Evolutionary conservation across 2,888 invertebrate genomes (phyloP).

Genomic region (Gari tellinella): DNA sequence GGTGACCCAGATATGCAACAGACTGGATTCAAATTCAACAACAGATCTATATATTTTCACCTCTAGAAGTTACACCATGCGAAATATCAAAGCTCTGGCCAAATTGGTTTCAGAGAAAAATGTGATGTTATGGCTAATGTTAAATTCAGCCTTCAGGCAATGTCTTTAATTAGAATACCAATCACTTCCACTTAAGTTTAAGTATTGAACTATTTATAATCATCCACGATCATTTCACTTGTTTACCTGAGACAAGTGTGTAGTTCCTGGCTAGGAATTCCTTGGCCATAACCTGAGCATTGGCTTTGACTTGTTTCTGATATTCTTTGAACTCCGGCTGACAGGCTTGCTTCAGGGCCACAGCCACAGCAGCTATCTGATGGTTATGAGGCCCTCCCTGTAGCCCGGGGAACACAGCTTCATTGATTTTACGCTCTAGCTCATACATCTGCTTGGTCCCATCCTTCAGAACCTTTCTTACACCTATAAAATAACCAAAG

Average conservation of each 20-base stretch:
- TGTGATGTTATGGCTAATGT: too few relatives aligned
- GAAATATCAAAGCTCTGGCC: too few relatives aligned
- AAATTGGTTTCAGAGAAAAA: too few relatives aligned
- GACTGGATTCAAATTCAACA: too few relatives aligned
- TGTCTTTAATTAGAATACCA: too few relatives aligned
- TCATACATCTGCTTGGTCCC: constrained; percentile 95
- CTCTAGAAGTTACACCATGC: too few relatives aligned
- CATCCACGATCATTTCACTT: too few relatives aligned
- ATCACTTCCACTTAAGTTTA: too few relatives aligned
- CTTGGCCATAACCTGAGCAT: constrained; percentile 88
- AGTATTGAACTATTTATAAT: too few relatives aligned
- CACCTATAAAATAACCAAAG: constrained; percentile 86
- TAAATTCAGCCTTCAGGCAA: too few relatives aligned
- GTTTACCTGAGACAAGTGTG: constrained; percentile 82
- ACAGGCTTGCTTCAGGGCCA: constrained; percentile 95
- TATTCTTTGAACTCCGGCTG: constrained; percentile 93
- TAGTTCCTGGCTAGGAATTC: constrained; percentile 78
- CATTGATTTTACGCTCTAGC: constrained; percentile 94
- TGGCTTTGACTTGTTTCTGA: constrained; percentile 93
- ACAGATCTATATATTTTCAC: too few relatives aligned
- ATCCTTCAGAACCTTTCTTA: constrained; percentile 90
- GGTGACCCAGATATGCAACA: too few relatives aligned
- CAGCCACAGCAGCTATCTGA: constrained; percentile 95
- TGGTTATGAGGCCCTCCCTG: constrained; percentile 99
- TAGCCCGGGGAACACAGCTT: constrained; percentile 95